phyloP scores from a whole-genome alignment of 2,113 vertebrate species.

The Anser brachyrhynchus region DNA sequence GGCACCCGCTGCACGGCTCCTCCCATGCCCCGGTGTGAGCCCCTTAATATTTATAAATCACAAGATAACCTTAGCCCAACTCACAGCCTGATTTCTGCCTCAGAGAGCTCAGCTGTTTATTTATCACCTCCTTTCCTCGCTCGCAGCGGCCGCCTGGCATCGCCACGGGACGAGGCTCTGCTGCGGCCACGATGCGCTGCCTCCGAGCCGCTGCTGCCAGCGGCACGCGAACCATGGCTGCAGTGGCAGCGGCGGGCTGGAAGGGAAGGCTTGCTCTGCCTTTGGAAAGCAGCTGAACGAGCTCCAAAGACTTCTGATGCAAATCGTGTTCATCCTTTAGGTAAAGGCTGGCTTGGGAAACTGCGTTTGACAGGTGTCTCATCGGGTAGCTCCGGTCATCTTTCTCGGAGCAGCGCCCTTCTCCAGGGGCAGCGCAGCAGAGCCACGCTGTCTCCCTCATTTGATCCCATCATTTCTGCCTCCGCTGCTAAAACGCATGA shows the following conservation, averaged over 20 bases:
- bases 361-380: fast-evolving
- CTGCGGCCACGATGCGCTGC: too few species aligned
- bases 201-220: not conserved
- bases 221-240: not conserved
- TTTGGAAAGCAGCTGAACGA: not conserved
- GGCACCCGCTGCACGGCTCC: not conserved
- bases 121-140: not conserved
- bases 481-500: not conserved
- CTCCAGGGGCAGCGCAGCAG: fast-evolving
- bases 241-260: not conserved
- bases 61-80: not conserved
- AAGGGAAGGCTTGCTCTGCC: not conserved
- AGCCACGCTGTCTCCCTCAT: too few species aligned
- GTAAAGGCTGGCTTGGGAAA: not conserved
- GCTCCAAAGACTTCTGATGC: not conserved
- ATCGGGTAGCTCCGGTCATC: too few species aligned
- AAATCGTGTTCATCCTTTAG: not conserved
- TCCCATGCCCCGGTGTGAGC: fast-evolving
- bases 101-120: not conserved
- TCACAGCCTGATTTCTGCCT: not conserved
- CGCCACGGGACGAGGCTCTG: not conserved
- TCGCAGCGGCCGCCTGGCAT: not conserved
- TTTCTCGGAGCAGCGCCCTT: not conserved
- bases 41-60: not conserved
- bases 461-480: too few species aligned